These are phyloP conservation scores for Latrodectus geometricus DNA, from an alignment of 1,140 invertebrate species.

Conservation along the genomic window DNA sequence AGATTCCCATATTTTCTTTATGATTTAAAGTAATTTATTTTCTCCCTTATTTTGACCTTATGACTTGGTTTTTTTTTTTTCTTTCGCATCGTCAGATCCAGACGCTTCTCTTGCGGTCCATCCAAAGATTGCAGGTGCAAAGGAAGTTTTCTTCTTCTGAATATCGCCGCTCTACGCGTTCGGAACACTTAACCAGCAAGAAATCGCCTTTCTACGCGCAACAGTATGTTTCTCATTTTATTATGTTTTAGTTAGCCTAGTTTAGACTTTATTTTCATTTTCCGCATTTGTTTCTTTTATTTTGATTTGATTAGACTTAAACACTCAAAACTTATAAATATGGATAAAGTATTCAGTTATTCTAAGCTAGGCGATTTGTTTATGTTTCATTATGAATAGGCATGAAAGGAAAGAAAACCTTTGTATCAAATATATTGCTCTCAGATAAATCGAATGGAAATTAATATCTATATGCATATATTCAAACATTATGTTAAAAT, in stretches of 20 bases:
- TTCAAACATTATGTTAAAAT: too few species aligned
- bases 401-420: too few species aligned
- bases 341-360: too few species aligned
- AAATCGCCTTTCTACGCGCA: neutral
- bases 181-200: conserved; percentile 28
- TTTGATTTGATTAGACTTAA: neutral
- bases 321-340: too few species aligned
- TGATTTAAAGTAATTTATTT: conserved; percentile 26
- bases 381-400: too few species aligned
- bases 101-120: conserved; percentile 27
- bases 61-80: conserved; percentile 12
- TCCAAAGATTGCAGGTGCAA: conserved; percentile 32
- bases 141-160: conserved; percentile 43
- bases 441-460: too few species aligned
- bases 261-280: neutral
- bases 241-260: neutral
- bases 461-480: too few species aligned
- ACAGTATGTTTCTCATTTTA: neutral
- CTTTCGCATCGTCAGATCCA: conserved; percentile 34
- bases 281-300: neutral
- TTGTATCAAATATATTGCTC: too few species aligned
- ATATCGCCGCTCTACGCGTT: conserved; percentile 39
- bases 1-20: neutral
- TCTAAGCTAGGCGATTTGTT: too few species aligned
- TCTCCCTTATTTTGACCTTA: conserved; percentile 14